Percentiles rank a stretch among this genome's conserved stretches.
These are phyloP conservation scores for Neotoxoptera formosana DNA, from an alignment of 1,140 invertebrate species.

Conservation along the genomic window DNA sequence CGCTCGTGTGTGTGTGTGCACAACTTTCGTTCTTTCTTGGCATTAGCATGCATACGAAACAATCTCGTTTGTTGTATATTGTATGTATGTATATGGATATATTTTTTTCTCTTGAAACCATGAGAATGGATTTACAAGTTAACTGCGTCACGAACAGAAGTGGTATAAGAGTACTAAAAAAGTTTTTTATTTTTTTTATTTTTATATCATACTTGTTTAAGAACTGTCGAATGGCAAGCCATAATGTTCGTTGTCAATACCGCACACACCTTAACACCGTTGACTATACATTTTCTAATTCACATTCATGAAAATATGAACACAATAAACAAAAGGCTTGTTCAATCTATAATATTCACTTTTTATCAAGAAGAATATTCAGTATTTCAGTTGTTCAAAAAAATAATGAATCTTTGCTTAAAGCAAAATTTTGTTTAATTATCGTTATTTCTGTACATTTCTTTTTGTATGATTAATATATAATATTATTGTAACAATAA, in stretches of 20 bases:
- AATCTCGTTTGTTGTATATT: not conserved
- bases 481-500: not conserved
- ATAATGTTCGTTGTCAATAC: not conserved
- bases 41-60: conserved; percentile 22
- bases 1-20: not conserved
- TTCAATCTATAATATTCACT: not conserved
- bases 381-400: no score
- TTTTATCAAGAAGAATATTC: not conserved
- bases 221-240: not conserved
- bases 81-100: not conserved
- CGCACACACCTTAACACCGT: not conserved
- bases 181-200: conserved; percentile 32
- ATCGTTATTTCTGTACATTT: no score
- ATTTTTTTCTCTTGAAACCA: not conserved
- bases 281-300: not conserved
- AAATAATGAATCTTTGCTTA: no score
- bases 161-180: conserved; percentile 21
- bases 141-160: conserved; percentile 44
- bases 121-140: conserved; percentile 36
- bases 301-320: no score
- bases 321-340: not conserved
- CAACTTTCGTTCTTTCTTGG: conserved; percentile 8
- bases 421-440: no score
- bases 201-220: conserved; percentile 28
- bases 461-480: not conserved